Percentiles rank a stretch among this genome's conserved stretches.
phyloP scores from a whole-genome alignment of 2,888 invertebrate species.

The Ditylenchus weischeri region DNA sequence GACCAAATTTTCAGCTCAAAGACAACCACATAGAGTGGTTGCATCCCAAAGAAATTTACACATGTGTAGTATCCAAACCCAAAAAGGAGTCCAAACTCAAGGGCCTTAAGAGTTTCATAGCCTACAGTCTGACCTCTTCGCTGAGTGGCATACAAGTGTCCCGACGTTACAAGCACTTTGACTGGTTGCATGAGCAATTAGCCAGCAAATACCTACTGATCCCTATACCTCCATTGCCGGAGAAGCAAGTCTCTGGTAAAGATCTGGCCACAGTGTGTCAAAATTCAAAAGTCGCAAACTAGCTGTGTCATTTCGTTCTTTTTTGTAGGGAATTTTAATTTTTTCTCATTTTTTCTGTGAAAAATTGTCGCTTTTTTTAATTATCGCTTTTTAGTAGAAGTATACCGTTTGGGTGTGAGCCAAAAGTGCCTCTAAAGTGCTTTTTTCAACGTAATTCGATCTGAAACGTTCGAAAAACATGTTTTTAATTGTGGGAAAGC shows the following conservation, averaged over 20 bases:
- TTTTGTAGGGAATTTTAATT: too few species aligned
- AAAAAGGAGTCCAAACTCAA: slow-evolving; percentile 96
- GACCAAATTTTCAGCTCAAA: slow-evolving; percentile 25
- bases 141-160: slow-evolving; percentile 62
- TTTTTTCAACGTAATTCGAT: too few species aligned
- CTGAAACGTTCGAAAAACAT: too few species aligned
- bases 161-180: slow-evolving; percentile 78
- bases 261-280: too few species aligned
- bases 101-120: slow-evolving; percentile 90
- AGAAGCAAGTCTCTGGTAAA: slow-evolving; percentile 84
- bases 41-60: slow-evolving; percentile 72
- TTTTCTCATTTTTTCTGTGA: too few species aligned
- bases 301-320: too few species aligned
- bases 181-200: slow-evolving; percentile 92
- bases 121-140: slow-evolving; percentile 89
- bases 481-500: too few species aligned
- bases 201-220: slow-evolving; percentile 89
- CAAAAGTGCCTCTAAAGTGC: too few species aligned
- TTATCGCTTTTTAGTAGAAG: too few species aligned
- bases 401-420: too few species aligned
- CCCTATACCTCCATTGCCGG: slow-evolving; percentile 92
- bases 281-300: too few species aligned
- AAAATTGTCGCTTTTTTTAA: too few species aligned
- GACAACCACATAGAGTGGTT: slow-evolving; percentile 76
- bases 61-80: slow-evolving; percentile 84